Percentiles rank a stretch among this genome's conserved stretches.
Evolutionary conservation across 2,113 vertebrate species (phyloP).

Genomic region (Xerus inauris): DNA sequence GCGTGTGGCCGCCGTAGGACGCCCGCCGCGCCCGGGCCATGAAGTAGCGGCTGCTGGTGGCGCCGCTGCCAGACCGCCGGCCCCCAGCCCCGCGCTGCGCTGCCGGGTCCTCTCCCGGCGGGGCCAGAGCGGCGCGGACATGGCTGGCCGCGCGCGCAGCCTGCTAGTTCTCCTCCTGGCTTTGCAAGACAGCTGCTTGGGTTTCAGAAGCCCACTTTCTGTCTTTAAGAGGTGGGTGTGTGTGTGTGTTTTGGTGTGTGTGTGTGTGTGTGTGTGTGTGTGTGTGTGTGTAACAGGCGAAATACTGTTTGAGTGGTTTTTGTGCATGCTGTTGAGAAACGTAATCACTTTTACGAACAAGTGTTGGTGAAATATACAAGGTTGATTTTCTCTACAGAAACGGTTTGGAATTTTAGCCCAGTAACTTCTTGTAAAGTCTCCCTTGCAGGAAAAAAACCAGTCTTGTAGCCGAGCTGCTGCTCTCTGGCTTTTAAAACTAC

Average conservation of each 20-base stretch:
- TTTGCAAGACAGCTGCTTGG: slow-evolving; percentile 87
- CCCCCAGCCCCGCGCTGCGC: slow-evolving; percentile 75
- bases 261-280: too few relatives aligned
- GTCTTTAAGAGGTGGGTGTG: slow-evolving; percentile 91
- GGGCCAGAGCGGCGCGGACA: slow-evolving; percentile 84
- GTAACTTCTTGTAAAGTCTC: slow-evolving; percentile 51
- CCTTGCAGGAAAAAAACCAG: neutral
- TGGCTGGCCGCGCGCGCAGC: slow-evolving; percentile 87
- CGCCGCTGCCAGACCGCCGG: slow-evolving; percentile 73
- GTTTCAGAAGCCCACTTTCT: slow-evolving; percentile 85
- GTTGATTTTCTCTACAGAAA: neutral
- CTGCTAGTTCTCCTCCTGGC: slow-evolving; percentile 87
- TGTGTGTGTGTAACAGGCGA: neutral
- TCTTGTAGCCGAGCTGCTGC: neutral
- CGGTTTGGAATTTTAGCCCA: neutral
- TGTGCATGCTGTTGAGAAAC: slow-evolving; percentile 45
- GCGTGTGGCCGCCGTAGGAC: slow-evolving; percentile 78
- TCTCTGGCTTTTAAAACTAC: slow-evolving; percentile 57
- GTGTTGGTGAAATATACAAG: slow-evolving; percentile 12
- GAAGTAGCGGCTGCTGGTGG: slow-evolving; percentile 82
- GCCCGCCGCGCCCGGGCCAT: slow-evolving; percentile 80
- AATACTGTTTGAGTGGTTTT: neutral
- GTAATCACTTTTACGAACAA: neutral
- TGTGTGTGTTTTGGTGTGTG: neutral
- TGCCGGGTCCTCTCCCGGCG: slow-evolving; percentile 69